Evolutionary conservation across 2,888 invertebrate genomes (phyloP), one percentile per base, ranked within the genome.

Genomic region (Schizotus pectinicornis): DNA sequence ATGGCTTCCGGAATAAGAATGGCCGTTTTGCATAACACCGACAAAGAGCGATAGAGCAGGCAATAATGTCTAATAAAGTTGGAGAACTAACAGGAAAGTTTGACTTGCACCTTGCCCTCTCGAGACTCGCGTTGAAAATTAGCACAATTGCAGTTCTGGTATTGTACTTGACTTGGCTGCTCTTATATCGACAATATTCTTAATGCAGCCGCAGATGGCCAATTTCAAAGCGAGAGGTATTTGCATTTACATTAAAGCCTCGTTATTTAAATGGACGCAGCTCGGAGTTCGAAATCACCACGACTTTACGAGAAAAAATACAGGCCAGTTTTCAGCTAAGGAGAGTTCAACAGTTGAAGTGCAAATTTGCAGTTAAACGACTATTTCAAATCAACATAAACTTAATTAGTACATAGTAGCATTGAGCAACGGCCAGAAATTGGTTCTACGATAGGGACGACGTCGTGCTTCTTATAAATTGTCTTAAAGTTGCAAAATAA

Each of bases 171-270:
- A 47, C n/a, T 39, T 39, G 9, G 31, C n/a, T 35, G 36, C 36
- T 35, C 36, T 35, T 30, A 51, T 53, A 59, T 61, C 55, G 63
- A 50, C 62, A 60, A 62, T 65, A 65, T 65, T 58, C 64, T 46
- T 62, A 62, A 61, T 61, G 63, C 59, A 56, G 41, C 60, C 63
- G 56, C 62, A 62, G 59, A 64, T 62, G 61, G 63, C 59, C 63
- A 56, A 63, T 67, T 64, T 57, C 58, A 39, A 52, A 59, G 46
- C 54, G 49, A 50, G n/a, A 32, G n/a, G 47, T 58, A 61, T 61
- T 64, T 64, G 65, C 67, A 63, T 60, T 60, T 56, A 55, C 52
- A 64, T 58, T 55, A 54, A 49, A 55, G 59, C n/a, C 30, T 38
- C 31, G 31, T 37, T 48, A 48, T 7, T 48, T 48, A 48, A 38